Conservation (phyloP, 1,140 invertebrate species). For the Pseudomyrmex flavicornis region DNA sequence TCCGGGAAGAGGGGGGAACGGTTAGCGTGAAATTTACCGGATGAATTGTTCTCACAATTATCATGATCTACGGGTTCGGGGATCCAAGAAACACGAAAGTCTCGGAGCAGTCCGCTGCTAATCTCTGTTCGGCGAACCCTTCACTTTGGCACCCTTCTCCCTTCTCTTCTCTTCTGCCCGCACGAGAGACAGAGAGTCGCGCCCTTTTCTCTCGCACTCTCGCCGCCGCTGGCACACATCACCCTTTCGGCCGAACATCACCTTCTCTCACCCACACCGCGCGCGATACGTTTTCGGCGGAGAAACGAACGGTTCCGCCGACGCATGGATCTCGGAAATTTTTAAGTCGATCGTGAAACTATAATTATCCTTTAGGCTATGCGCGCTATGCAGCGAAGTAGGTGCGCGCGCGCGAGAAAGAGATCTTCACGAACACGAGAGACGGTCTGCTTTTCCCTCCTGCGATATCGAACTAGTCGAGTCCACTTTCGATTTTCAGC, state of each 20-base stretch:
- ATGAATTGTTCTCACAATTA: conserved; percentile 86
- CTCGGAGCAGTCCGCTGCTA: conserved; percentile 78
- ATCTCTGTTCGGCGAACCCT: conserved; percentile 84
- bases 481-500: conserved; percentile 24
- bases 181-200: background rate
- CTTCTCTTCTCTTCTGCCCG: conserved; percentile 20
- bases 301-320: conserved; percentile 41
- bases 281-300: conserved; percentile 61
- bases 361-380: conserved; percentile 78
- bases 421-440: conserved; percentile 16
- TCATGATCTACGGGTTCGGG: conserved; percentile 84
- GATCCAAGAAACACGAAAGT: conserved; percentile 84
- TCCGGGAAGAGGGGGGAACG: conserved; percentile 63
- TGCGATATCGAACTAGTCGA: conserved; percentile 37
- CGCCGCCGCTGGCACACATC: conserved; percentile 31
- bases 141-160: conserved; percentile 77
- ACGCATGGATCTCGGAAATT: conserved; percentile 77
- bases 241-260: conserved; percentile 59
- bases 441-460: conserved; percentile 19
- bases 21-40: conserved; percentile 82
- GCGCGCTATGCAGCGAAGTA: conserved; percentile 70
- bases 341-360: conserved; percentile 74
- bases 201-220: background rate
- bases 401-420: conserved; percentile 52
- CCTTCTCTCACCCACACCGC: conserved; percentile 54